Conservation (phyloP, 2,113 vertebrate genomes). For the Cyanoramphus novaezelandiae region DNA sequence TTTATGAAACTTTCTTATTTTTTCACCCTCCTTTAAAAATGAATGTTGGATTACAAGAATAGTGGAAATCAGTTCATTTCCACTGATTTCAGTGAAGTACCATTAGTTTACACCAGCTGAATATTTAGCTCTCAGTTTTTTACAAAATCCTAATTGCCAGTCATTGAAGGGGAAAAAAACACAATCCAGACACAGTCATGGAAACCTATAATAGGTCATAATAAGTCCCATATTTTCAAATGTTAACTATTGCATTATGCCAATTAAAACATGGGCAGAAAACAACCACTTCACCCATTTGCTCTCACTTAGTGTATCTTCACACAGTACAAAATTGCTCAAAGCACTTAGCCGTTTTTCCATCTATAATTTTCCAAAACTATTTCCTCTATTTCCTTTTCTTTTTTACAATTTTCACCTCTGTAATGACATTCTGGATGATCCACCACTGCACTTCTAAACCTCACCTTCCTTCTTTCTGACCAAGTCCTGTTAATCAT, state of each 20-base stretch:
- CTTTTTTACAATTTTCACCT: conserved; percentile 58
- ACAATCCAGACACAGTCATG: fast-evolving
- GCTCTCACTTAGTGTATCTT: not conserved
- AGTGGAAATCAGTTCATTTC: not conserved
- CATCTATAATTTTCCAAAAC: not conserved
- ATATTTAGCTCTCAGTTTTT: not conserved
- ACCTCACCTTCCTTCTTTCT: conserved; percentile 70
- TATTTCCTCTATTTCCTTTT: not conserved
- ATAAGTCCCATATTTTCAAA: not conserved
- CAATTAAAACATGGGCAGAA: not conserved
- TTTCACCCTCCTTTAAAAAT: not conserved
- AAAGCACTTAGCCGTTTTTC: not conserved
- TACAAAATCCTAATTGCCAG: not conserved
- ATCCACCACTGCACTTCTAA: conserved; percentile 61
- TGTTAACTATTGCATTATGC: not conserved
- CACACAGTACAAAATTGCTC: not conserved
- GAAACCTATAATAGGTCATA: not conserved
- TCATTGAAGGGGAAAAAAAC: not conserved
- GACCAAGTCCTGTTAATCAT: conserved; percentile 74
- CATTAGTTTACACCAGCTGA: not conserved
- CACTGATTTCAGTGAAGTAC: not conserved
- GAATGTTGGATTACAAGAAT: not conserved
- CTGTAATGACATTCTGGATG: conserved; percentile 63
- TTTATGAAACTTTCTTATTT: not conserved
- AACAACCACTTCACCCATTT: not conserved